Evolutionary conservation across 2,113 vertebrate species (phyloP).

Genomic region (Barnardius zonarius): DNA sequence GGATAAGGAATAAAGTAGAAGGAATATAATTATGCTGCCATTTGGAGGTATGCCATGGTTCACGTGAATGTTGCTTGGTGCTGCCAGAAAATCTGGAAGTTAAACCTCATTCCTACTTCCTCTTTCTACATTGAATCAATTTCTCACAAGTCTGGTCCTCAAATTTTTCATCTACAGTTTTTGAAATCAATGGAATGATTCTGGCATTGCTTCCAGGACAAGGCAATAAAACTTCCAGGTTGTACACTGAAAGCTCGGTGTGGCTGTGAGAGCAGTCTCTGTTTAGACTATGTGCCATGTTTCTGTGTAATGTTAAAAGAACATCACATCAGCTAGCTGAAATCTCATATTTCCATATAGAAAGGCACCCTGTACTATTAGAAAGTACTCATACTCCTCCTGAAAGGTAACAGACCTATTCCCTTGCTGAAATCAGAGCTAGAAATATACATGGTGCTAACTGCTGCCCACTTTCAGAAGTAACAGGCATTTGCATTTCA

Average conservation of each 20-base stretch:
- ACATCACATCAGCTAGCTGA: not conserved
- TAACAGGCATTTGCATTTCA: not conserved
- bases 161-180: not conserved
- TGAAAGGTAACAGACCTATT: not conserved
- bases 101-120: not conserved
- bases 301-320: not conserved
- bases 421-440: not conserved
- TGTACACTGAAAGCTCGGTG: not conserved
- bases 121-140: not conserved
- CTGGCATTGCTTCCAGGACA: not conserved
- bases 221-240: not conserved
- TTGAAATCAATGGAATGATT: not conserved
- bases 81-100: not conserved
- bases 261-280: not conserved
- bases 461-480: not conserved
- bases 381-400: not conserved
- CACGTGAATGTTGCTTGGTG: not conserved
- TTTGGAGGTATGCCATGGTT: not conserved
- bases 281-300: fast-evolving
- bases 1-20: not conserved
- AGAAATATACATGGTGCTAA: not conserved
- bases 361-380: not conserved
- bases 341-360: not conserved
- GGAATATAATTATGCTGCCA: not conserved
- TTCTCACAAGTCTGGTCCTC: not conserved